Percentiles rank a stretch among this genome's conserved stretches.
phyloP scores from a whole-genome alignment of 2,888 invertebrate genomes.

The Tenthredo scrophulariae region DNA sequence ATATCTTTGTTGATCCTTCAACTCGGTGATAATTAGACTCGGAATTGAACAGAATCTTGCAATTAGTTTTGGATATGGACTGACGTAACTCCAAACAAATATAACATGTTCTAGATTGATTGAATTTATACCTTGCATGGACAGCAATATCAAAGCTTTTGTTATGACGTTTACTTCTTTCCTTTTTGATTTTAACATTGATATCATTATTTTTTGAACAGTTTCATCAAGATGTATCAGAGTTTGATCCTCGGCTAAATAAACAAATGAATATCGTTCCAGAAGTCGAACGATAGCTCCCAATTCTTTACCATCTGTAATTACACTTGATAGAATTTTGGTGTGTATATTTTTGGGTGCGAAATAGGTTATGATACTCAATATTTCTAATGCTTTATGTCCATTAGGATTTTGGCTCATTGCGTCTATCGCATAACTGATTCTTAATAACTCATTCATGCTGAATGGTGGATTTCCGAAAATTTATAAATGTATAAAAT shows the following conservation, averaged over 20 bases:
- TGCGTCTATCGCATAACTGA: neutral
- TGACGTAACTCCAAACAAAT: neutral
- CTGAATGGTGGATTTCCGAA: neutral
- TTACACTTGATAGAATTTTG: neutral
- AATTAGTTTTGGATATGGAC: neutral
- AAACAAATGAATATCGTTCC: neutral
- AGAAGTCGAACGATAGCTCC: neutral
- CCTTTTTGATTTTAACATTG: neutral
- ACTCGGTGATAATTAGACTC: neutral
- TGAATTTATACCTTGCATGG: neutral
- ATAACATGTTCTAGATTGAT: conserved; percentile 7
- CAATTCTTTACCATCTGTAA: neutral
- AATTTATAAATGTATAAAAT: neutral
- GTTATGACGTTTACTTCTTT: neutral
- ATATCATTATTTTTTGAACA: neutral
- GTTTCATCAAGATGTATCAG: neutral
- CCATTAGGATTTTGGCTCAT: neutral
- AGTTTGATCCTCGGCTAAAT: neutral
- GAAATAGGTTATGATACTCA: neutral
- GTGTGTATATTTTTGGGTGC: neutral
- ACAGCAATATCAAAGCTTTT: neutral
- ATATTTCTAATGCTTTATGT: neutral
- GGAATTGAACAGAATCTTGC: neutral
- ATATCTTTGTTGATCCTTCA: neutral
- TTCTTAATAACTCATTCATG: neutral